Base-by-base conservation (phyloP, 2,888 invertebrate genomes). In the Lasiommata megera region DNA sequence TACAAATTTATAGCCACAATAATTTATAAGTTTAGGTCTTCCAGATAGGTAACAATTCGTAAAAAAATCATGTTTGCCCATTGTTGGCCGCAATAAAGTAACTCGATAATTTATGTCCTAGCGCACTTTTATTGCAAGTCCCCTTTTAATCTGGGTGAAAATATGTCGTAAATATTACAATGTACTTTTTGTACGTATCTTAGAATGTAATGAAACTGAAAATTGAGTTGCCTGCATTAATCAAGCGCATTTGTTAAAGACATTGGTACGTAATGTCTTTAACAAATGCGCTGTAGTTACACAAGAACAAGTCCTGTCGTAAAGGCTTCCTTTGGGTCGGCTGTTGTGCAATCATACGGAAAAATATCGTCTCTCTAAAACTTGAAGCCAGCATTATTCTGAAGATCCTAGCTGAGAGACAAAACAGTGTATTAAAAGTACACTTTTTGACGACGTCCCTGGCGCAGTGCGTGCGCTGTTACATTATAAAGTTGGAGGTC, bases 121-220 rank as follows among this genome's bases (percentile, higher is more conserved):
- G 23, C 38, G 43, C 31, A 28, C 52, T 38, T 55, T 53, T 53
- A 54, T 53, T 41, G 48, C 60, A 48, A 36, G 53, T 48, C 48
- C 52, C 47, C 47, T 47, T 50, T 56, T 60, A 54, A 53, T 56
- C 56, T 43, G 8, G 37, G 43, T 40, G 47, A 46, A 59, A 56
- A 52, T 52, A 34, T 40, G 38, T 37, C 53, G 53, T 59, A 53
- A 60, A 54, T 58, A 60, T 60, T 54, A 56, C 56, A 56, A 60
- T 56, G 54, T 54, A 59, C 31, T 56, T 56, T 50, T 60, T 53
- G 56, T 53, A 47, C 44, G 38, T 53, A 31, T 47, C 23, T 57
- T 57, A 53, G 37, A 31, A 31, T 48, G 37, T 38, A 53, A 60
- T 60, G 54, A 56, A 56, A 48, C 31, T 60, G 56, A 28, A 54